These are phyloP conservation scores for Octopus sinensis DNA, from an alignment of 1,140 invertebrate species.

Conservation along the genomic window DNA sequence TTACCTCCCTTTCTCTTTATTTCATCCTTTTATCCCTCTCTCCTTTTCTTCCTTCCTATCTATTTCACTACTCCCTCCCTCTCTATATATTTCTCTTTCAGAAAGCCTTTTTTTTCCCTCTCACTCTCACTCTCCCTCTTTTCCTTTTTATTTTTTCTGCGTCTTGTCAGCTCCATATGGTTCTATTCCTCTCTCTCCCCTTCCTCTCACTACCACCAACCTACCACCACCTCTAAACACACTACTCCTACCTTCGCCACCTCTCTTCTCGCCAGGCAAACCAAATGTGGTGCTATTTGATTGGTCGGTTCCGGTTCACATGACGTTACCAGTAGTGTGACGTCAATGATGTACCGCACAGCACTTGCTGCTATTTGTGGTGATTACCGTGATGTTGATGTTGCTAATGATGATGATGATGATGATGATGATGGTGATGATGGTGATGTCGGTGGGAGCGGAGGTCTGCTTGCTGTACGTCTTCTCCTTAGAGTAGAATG, in stretches of 20 bases:
- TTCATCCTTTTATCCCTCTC: background rate
- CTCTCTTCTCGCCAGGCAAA: slow-evolving; percentile 18
- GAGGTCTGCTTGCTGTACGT: too few relatives aligned
- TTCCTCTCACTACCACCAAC: slow-evolving; percentile 8
- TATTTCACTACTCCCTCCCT: background rate
- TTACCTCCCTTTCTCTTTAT: background rate
- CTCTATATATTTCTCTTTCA: background rate
- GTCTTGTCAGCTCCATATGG: slow-evolving; percentile 19
- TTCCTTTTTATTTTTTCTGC: slow-evolving; percentile 32
- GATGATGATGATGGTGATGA: too few relatives aligned
- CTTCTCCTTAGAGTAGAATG: too few relatives aligned
- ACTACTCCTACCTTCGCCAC: background rate
- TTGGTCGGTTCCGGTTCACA: slow-evolving; percentile 33
- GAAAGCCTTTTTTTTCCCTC: background rate
- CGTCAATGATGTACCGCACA: background rate
- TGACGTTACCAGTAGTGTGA: background rate
- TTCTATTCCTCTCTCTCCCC: background rate
- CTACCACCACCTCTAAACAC: slow-evolving; percentile 26
- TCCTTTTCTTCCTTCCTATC: background rate
- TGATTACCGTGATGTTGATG: too few relatives aligned
- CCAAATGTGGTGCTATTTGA: slow-evolving; percentile 39
- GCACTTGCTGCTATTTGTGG: background rate
- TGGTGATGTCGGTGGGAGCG: too few relatives aligned
- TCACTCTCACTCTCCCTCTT: background rate
- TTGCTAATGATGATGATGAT: too few relatives aligned